Conservation (phyloP, 1,140 invertebrate species). For the Tetragnatha versicolor region DNA sequence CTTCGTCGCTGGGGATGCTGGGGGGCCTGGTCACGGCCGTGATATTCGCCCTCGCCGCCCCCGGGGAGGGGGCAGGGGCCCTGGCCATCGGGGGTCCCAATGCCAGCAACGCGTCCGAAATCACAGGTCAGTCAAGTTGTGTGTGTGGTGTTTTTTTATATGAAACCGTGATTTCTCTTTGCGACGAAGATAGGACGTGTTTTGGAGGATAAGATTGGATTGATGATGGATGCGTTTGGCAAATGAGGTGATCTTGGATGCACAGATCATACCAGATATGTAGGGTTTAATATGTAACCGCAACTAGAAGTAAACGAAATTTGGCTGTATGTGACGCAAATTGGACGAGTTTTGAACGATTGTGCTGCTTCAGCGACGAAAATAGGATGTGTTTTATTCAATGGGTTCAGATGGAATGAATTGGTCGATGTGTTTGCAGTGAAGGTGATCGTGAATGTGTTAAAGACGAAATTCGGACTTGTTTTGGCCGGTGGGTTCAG, state of each 20-base stretch:
- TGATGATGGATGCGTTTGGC: neutral
- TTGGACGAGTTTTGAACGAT: too few relatives aligned
- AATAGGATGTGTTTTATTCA: too few relatives aligned
- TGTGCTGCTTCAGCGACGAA: too few relatives aligned
- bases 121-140: constrained; percentile 23
- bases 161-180: neutral
- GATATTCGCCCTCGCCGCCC: constrained; percentile 4
- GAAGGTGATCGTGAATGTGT: too few relatives aligned
- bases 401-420: too few relatives aligned
- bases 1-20: constrained; percentile 2
- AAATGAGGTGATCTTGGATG: neutral
- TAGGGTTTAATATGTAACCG: neutral
- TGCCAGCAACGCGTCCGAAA: constrained; percentile 3
- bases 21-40: constrained; percentile 6
- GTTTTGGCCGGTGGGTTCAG: too few relatives aligned
- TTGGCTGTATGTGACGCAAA: too few relatives aligned
- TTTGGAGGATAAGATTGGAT: neutral
- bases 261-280: neutral
- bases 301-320: neutral
- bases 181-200: neutral
- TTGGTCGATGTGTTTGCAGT: too few relatives aligned
- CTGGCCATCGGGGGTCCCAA: constrained; percentile 5
- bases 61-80: neutral
- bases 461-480: too few relatives aligned
- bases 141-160: neutral